These are phyloP conservation scores for Novumbra hubbsi DNA, from an alignment of 2,797 vertebrate species.

Conservation along the genomic window DNA sequence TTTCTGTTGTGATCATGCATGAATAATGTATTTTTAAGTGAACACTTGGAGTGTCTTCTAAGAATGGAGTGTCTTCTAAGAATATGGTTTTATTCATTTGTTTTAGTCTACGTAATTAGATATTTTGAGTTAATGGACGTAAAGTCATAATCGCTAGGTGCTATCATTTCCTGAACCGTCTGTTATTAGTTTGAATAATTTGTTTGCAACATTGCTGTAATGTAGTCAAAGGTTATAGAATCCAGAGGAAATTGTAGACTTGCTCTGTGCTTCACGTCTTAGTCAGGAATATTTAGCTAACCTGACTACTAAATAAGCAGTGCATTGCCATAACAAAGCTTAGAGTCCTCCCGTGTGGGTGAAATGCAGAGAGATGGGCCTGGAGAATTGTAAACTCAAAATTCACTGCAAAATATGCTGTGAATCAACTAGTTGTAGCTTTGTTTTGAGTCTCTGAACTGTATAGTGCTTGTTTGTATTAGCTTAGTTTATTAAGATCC, in stretches of 20 bases:
- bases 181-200: background rate
- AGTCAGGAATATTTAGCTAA: background rate
- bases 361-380: too few species aligned
- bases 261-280: background rate
- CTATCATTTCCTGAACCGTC: background rate
- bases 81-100: background rate
- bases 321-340: background rate
- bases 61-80: background rate
- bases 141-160: background rate
- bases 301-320: background rate
- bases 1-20: conserved; percentile 45
- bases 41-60: background rate
- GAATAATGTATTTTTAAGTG: conserved; percentile 27
- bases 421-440: too few species aligned
- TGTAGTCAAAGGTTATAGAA: background rate
- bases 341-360: too few species aligned
- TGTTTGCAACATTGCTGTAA: background rate
- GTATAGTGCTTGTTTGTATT: too few species aligned
- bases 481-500: too few species aligned
- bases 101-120: background rate
- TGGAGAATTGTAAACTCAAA: too few species aligned
- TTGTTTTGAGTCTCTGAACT: too few species aligned
- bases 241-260: background rate
- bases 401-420: too few species aligned
- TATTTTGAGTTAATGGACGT: background rate